phyloP scores from a whole-genome alignment of 2,797 vertebrate genomes.

The Crotalus adamanteus region DNA sequence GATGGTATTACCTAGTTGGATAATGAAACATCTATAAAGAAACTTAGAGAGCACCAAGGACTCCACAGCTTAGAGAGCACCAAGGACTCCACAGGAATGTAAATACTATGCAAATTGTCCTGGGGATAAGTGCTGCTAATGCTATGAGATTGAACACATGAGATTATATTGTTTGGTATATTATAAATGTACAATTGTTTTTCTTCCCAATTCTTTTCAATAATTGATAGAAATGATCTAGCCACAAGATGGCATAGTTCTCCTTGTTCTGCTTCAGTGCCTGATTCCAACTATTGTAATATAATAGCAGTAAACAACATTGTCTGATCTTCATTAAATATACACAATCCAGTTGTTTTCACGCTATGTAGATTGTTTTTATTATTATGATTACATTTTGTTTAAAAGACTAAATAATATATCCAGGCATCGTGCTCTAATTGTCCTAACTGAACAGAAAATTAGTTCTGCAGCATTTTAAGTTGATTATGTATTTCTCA shows the following conservation, averaged over 20 bases:
- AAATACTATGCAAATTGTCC: neutral
- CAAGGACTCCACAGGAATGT: neutral
- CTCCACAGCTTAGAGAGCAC: neutral
- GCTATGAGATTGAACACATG: neutral
- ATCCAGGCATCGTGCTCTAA: slow-evolving; percentile 8
- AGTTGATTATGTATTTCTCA: neutral
- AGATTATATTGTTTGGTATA: neutral
- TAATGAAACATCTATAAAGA: neutral
- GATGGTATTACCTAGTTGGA: neutral
- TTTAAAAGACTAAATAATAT: neutral
- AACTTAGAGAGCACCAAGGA: neutral
- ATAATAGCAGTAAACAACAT: neutral
- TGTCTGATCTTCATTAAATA: slow-evolving; percentile 23
- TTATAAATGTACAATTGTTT: too few species aligned
- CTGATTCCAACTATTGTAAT: neutral
- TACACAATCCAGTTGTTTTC: slow-evolving; percentile 29
- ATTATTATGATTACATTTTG: slow-evolving; percentile 27
- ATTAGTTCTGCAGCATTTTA: neutral
- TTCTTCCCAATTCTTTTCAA: neutral
- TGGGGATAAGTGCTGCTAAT: neutral
- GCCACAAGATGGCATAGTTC: slow-evolving; percentile 58
- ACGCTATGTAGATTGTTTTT: slow-evolving; percentile 28
- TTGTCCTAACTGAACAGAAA: slow-evolving; percentile 5
- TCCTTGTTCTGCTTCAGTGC: neutral
- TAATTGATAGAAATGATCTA: slow-evolving; percentile 34